A percentile compares a stretch with the other conserved stretches of the same genome.
Conservation (phyloP, 2,113 vertebrate genomes). For the Lagopus muta region DNA sequence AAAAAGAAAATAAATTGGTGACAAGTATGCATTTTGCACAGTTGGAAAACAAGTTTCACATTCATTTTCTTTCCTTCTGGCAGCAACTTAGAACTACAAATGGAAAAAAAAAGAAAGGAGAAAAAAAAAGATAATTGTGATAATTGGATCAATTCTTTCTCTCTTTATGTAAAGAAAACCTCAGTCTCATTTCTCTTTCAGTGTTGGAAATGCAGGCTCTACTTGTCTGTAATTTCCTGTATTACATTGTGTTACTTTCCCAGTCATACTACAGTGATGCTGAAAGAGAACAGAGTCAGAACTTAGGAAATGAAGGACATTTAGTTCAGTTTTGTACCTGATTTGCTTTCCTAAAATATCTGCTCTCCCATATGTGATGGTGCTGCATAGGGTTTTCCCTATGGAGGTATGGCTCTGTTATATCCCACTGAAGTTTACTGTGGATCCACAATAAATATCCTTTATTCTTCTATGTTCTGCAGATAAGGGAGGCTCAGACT, state of each 20-base stretch:
- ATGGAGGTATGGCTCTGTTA: background rate
- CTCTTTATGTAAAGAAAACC: background rate
- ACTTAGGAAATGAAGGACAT: background rate
- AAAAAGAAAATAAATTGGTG: background rate
- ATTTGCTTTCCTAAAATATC: background rate
- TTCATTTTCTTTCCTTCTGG: background rate
- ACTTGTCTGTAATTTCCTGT: background rate
- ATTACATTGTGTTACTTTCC: background rate
- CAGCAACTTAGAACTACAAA: background rate
- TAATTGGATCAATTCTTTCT: background rate
- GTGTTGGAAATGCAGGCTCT: background rate
- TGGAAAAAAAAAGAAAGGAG: too few species aligned
- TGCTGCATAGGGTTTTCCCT: background rate
- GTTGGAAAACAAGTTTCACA: background rate
- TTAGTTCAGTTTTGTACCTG: background rate
- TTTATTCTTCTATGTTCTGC: background rate
- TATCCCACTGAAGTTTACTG: background rate
- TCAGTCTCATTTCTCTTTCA: background rate
- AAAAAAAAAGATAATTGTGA: background rate
- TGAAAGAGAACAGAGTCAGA: background rate
- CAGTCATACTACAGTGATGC: fast-evolving
- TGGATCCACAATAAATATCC: background rate
- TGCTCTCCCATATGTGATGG: background rate
- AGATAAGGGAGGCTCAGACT: too few species aligned
- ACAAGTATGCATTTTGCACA: background rate